phyloP scores from a whole-genome alignment of 30 jellyfish, hydroid and myxozoan genomes.

The Cassiopea xamachana region DNA sequence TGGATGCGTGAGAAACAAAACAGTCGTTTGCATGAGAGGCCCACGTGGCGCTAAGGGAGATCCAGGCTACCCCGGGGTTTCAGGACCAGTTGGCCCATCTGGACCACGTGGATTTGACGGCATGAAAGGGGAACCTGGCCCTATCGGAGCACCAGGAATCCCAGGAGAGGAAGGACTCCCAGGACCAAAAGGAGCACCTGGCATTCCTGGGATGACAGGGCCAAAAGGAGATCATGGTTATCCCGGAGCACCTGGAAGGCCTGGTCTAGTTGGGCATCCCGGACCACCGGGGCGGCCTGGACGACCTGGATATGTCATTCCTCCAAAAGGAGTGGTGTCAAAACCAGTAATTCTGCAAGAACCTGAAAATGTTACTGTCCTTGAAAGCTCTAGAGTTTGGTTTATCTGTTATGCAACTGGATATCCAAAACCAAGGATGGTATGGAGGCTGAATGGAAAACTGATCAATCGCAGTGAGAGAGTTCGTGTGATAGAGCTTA shows the following conservation, averaged over 20 bases:
- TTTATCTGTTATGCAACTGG: background rate
- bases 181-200: background rate
- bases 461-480: background rate
- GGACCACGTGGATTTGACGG: background rate
- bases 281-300: slow-evolving; percentile 16
- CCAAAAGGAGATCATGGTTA: background rate
- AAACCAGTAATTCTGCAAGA: background rate
- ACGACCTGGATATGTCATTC: background rate
- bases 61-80: background rate
- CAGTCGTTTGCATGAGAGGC: background rate
- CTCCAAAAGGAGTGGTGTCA: background rate
- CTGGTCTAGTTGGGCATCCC: background rate
- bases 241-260: background rate
- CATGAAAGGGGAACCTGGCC: background rate
- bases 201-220: background rate
- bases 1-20: background rate
- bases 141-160: background rate
- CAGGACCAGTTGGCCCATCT: background rate
- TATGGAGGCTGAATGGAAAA: background rate
- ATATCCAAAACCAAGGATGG: background rate
- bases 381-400: background rate
- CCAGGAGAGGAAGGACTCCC: background rate
- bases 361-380: background rate
- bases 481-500: background rate
- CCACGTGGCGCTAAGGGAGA: background rate